phyloP scores from a whole-genome alignment of 2,888 invertebrate genomes.

The Anticlea derivata region DNA sequence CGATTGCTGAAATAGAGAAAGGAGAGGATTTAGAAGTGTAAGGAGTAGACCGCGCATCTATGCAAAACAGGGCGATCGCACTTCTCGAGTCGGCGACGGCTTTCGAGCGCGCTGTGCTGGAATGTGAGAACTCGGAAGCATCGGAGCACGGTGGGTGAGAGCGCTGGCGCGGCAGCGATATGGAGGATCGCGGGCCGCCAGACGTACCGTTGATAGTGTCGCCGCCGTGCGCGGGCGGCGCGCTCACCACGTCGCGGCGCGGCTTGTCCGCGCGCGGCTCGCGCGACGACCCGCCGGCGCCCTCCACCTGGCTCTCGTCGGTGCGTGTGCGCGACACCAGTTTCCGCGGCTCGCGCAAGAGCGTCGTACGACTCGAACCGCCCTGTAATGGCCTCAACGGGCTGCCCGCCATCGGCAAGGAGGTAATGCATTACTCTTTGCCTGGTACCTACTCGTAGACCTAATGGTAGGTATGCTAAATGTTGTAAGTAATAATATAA shows the following conservation, averaged over 20 bases:
- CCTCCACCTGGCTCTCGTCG: constrained; percentile 85
- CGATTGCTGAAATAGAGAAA: constrained; percentile 54
- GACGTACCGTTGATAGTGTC: constrained; percentile 78
- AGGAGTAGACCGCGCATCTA: constrained; percentile 66
- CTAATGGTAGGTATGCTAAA: constrained; percentile 1
- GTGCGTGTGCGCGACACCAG: constrained; percentile 86
- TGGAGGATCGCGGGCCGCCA: constrained; percentile 82
- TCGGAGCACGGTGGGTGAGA: constrained; percentile 80
- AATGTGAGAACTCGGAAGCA: constrained; percentile 76
- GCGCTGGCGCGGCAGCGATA: constrained; percentile 82
- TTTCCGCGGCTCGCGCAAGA: constrained; percentile 85
- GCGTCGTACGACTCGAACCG: constrained; percentile 86
- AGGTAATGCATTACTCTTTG: constrained; percentile 75
- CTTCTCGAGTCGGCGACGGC: constrained; percentile 76
- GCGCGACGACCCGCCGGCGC: constrained; percentile 67
- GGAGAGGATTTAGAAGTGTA: constrained; percentile 47
- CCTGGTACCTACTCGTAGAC: constrained; percentile 44
- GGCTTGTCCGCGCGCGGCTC: constrained; percentile 71
- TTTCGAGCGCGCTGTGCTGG: constrained; percentile 74
- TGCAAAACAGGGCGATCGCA: constrained; percentile 80
- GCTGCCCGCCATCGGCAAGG: constrained; percentile 82
- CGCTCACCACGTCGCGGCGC: constrained; percentile 72
- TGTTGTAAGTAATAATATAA: not conserved
- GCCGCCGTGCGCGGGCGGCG: constrained; percentile 62
- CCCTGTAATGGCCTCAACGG: constrained; percentile 86